Percentiles rank a stretch among this genome's conserved stretches.
These are phyloP conservation scores for Merops nubicus DNA, from an alignment of 2,113 vertebrate species.

Conservation along the genomic window DNA sequence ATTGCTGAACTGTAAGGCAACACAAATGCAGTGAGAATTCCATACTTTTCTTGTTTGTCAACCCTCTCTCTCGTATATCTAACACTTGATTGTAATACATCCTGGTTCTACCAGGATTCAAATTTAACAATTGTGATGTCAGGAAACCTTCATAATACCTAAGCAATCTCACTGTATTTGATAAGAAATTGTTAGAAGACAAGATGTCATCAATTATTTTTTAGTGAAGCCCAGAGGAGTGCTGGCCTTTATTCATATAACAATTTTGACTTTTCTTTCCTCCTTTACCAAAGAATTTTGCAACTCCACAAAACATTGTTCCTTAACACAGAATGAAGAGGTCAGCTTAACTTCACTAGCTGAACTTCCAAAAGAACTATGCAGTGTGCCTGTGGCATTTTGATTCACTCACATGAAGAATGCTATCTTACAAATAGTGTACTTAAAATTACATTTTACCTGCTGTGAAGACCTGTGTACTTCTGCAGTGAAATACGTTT, in stretches of 20 bases:
- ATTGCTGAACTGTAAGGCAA: neutral
- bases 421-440: constrained; percentile 12
- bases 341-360: constrained; percentile 5
- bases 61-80: neutral
- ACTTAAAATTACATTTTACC: constrained; percentile 55
- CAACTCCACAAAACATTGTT: neutral
- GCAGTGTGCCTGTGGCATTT: neutral
- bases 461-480: constrained; percentile 51
- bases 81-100: neutral
- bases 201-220: neutral
- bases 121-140: neutral
- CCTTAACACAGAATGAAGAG: neutral
- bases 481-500: constrained; percentile 52
- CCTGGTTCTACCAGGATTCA: neutral
- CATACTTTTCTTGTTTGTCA: neutral
- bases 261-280: neutral
- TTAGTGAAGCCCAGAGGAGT: neutral
- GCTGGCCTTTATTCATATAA: neutral
- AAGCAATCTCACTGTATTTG: neutral
- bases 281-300: neutral
- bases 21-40: neutral
- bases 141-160: neutral
- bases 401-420: constrained; percentile 28
- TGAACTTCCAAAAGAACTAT: neutral
- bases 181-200: neutral